These are phyloP conservation scores for Drosophila melanosoma DNA, from an alignment of 2,888 invertebrate genomes.

Conservation along the genomic window DNA sequence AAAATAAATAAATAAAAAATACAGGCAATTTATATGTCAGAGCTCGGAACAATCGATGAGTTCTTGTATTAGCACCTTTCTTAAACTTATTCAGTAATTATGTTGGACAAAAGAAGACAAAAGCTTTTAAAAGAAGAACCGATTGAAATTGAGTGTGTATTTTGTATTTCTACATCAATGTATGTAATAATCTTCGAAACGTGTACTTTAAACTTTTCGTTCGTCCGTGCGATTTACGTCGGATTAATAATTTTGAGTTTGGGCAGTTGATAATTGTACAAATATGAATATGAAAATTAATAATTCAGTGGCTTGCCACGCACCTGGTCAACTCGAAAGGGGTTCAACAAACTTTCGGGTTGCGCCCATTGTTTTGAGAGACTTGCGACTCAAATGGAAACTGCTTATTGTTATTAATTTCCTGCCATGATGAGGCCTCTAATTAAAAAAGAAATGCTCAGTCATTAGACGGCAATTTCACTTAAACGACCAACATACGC, in stretches of 20 bases:
- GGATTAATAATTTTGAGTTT: conserved; percentile 36
- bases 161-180: background rate
- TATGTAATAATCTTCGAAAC: conserved; percentile 7
- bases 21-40: background rate
- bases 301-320: conserved; percentile 44
- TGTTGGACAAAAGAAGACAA: background rate
- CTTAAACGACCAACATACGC: conserved; percentile 56
- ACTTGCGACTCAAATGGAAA: conserved; percentile 13
- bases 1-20: background rate
- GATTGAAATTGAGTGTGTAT: background rate
- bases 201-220: conserved; percentile 38
- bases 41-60: background rate
- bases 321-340: conserved; percentile 47
- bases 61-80: background rate
- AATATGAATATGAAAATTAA: conserved; percentile 35
- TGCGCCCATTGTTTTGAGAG: conserved; percentile 47
- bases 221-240: conserved; percentile 45
- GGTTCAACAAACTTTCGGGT: conserved; percentile 61
- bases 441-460: conserved; percentile 73
- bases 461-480: conserved; percentile 78
- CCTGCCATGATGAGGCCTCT: conserved; percentile 64
- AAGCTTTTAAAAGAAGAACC: background rate
- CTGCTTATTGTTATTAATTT: conserved; percentile 45
- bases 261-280: conserved; percentile 29
- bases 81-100: background rate